phyloP scores from a whole-genome alignment of 2,113 vertebrate genomes.

The Mirza zaza region DNA sequence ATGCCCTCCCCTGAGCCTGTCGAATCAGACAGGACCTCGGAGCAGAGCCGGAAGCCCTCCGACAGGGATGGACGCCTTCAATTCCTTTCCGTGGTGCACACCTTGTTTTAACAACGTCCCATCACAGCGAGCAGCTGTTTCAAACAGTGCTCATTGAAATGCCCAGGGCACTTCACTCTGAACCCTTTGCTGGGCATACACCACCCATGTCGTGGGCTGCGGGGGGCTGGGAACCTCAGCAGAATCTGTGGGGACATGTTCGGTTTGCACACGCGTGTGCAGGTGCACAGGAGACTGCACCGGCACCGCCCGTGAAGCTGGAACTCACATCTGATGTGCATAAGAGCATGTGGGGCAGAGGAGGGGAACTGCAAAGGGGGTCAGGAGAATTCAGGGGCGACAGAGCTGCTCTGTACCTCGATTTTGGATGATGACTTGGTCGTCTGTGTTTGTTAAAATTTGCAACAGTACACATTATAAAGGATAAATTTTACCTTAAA shows the following conservation, averaged over 20 bases:
- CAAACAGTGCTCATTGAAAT: background rate
- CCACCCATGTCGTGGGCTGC: too few species aligned
- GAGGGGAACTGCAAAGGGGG: background rate
- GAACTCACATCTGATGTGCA: background rate
- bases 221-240: background rate
- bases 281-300: accelerated
- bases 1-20: accelerated
- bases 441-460: background rate
- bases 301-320: accelerated
- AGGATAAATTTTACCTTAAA: background rate
- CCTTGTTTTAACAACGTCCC: background rate
- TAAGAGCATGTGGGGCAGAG: background rate
- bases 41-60: background rate
- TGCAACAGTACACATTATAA: background rate
- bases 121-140: background rate
- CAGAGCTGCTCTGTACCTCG: background rate
- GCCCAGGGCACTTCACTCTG: accelerated
- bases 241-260: accelerated
- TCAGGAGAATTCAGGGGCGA: too few species aligned
- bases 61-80: accelerated
- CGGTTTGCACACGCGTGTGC: background rate
- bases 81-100: accelerated
- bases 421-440: background rate
- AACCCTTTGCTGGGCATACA: too few species aligned
- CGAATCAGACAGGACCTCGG: accelerated